Base-by-base conservation (phyloP, 2,113 vertebrate genomes). In the Alouatta palliata region DNA sequence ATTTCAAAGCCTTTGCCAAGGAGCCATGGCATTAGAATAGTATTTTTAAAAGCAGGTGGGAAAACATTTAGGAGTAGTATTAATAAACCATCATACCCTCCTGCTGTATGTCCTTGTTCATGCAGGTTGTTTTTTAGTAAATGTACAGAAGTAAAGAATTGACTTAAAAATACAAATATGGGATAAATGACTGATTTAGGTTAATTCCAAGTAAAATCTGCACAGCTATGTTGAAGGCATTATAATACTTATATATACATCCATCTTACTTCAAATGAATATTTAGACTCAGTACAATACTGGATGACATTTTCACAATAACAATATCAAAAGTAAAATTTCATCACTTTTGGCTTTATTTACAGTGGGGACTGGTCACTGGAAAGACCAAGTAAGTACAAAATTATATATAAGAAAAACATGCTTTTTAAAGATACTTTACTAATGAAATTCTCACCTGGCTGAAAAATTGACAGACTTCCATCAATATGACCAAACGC, bases 401-500 rank as follows among this genome's bases (percentile, higher is more conserved):
- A 95, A 75, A 52, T 27, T 35, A 35, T 0, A 64, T n/a, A 79
- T 77, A 56, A 45, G 82, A 91, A 79, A 96, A 82, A 81, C 11
- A 43, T 87, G 49, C 27, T 32, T 47, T 5, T 27, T 2, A 73
- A 73, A 58, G 35, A 32, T 52, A 95, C 17, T 54, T 82, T 25
- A 92, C 2, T 27, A 0, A 43, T 73, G 52, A 61, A 40, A 49
- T 70, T 95, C 97, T 98, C 98, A 99, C 99, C 99, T 98, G 99
- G 99, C 86, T 99, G 99, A 96, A 99, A 99, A 97, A 99, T 96
- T 19, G 99, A 99, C 14, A 99, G 98, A 97, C 99, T 99, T 64
- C 99, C 99, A 91, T 99, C 99, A 5, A 99, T 99, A 98, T 99
- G 99, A 52, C 99, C 99, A 95, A 99, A 99, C 27, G 99, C 99